Percentiles rank a stretch among this genome's conserved stretches.
These are phyloP conservation scores for Trachelus troglodyta DNA, from an alignment of 2,888 invertebrate species.

Conservation along the genomic window DNA sequence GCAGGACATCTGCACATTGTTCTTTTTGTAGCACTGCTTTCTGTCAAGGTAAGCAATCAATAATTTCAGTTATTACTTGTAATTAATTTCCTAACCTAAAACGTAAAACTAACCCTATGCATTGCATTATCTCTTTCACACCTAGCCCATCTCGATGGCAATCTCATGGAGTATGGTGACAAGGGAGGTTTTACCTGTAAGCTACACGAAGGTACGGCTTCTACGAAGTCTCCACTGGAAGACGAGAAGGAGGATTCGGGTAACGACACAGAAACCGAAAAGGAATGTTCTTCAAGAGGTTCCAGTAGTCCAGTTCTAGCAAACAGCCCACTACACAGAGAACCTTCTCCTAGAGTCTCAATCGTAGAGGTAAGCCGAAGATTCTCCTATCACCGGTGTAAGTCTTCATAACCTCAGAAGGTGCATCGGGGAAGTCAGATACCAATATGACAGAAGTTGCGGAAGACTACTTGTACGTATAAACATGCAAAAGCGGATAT, in stretches of 20 bases:
- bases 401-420: neutral
- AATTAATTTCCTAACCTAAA: neutral
- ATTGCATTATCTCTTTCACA: neutral
- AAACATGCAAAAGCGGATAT: neutral
- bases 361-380: constrained; percentile 59
- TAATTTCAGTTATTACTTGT: neutral
- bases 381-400: constrained; percentile 21
- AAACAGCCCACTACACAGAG: constrained; percentile 43
- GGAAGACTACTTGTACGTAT: neutral
- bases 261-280: constrained; percentile 48
- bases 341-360: constrained; percentile 54
- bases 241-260: constrained; percentile 50
- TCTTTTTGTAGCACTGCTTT: constrained; percentile 58
- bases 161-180: constrained; percentile 46
- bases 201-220: constrained; percentile 42
- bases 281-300: constrained; percentile 47
- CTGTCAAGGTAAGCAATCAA: constrained; percentile 50
- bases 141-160: constrained; percentile 52
- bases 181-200: constrained; percentile 49
- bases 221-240: constrained; percentile 25
- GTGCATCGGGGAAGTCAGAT: neutral
- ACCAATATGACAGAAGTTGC: neutral
- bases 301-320: constrained; percentile 46
- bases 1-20: constrained; percentile 53
- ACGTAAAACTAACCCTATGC: neutral